Evolutionary conservation across 2,113 vertebrate species (phyloP).

Genomic region (Toxotes chatareus): DNA sequence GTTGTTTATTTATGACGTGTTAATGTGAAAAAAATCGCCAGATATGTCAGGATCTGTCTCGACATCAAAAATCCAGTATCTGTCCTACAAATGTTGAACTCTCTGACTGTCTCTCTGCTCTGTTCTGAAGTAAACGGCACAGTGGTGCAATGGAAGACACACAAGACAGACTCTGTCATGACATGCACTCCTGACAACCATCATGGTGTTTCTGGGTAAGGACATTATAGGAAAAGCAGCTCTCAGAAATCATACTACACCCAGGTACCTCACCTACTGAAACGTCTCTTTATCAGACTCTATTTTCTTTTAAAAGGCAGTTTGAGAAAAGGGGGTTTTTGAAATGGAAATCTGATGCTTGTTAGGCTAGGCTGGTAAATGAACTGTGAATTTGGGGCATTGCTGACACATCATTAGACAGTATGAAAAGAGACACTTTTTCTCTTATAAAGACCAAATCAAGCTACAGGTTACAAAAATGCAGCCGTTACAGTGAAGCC

Average conservation of each 20-base stretch:
- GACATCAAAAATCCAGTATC: not conserved
- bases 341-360: not conserved
- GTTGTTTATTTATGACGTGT: no score
- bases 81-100: not conserved
- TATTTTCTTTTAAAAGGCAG: not conserved
- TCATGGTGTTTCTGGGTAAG: not conserved
- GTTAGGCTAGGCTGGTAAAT: not conserved
- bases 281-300: not conserved
- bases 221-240: not conserved
- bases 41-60: not conserved
- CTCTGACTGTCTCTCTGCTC: not conserved
- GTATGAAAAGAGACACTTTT: not conserved
- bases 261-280: not conserved
- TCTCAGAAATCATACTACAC: not conserved
- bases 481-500: not conserved
- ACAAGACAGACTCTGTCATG: constrained; percentile 48
- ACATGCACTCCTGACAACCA: constrained; percentile 48
- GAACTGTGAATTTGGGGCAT: not conserved
- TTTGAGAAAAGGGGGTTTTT: not conserved
- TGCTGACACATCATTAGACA: not conserved
- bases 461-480: not conserved
- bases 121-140: not conserved
- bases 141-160: constrained; percentile 16
- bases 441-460: not conserved
- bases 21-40: no score